Base-by-base conservation (phyloP, 2,888 invertebrate species). In the Scrobipalpa atriplicella region DNA sequence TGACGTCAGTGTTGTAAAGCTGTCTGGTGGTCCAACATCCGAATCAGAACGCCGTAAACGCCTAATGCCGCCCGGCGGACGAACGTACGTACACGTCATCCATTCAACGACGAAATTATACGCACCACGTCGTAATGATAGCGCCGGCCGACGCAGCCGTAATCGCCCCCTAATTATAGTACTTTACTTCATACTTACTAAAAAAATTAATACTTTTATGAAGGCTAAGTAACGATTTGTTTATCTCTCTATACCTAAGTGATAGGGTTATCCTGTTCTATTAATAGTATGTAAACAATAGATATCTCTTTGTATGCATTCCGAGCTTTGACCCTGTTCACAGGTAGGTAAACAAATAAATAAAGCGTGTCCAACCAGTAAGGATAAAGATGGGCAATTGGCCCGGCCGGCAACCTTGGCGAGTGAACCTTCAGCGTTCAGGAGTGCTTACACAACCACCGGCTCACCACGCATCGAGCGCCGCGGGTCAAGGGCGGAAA, bases 401-500 rank as follows among this genome's bases (percentile, higher is more conserved):
- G 73, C 68, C 38, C 70, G 68, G 68, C 29, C 1, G 71, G 62
- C 73, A 82, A 84, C 89, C 89, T 90, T 88, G 85, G 69, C 71
- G 54, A 74, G 74, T 73, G 76, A 70, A 73, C 84, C 85, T 85
- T 82, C 80, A 77, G 77, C 71, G 73, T 72, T 75, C 29, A 73
- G 80, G 86, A 83, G 79, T 71, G 68, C 69, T 90, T 89, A 83
- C 85, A 85, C 84, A 91, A 90, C 76, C 38, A 19, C 18, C 52
- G 52, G 8, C 52, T 38, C 64, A 56, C 19, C 29, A 41, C 36
- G 51, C 75, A 39, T 38, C 84, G 38, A 18, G 54, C 64, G 64
- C 19, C 41, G 43, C 84, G 74, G 91, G 92, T 90, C 91, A 91
- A 91, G 91, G 91, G 87, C 87, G 81, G 76, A 74, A 81, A 82